Base-by-base conservation (phyloP, 1,140 invertebrate species). In the Phymorhynchus buccinoides region DNA sequence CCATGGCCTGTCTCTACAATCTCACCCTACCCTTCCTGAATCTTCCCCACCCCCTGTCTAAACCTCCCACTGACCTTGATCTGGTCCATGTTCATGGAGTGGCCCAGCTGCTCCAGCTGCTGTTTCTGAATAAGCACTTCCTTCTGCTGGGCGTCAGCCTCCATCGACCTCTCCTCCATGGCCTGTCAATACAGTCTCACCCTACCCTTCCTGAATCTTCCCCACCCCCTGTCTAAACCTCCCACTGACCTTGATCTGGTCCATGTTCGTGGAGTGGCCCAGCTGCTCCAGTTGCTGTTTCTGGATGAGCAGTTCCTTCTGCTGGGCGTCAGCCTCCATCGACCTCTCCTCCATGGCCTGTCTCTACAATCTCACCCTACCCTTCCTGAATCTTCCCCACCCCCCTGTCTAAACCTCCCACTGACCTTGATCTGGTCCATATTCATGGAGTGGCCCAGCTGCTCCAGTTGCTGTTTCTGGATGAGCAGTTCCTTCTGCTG, bases 241-340 rank as follows among this genome's bases (percentile, higher is more conserved):
- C 3, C 71, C 14, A 0, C 42, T 56, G 6, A 83, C 81, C 62
- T 71, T 81, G 41, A 80, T 75, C 32, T 73, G 62, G 4, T 52
- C 62, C 37, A 44, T 75, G 71, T 84, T 86, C 32, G 80, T 41
- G 39, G 81, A 75, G 30, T 84, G 83, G 1, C 62, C 83, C n/a
- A 68, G 62, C 35, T 77, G 80, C 81, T 68, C 71, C 85, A 87
- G 87, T 41, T 84, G 35, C 83, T 86, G 81, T 41, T 85, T 86
- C 75, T 86, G 78, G 86, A 89, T 88, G 62, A 88, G 4, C 39
- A 83, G 42, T 75, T 88, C 78, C 71, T 89, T 86, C 77, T 84
- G 85, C 75, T 62, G 83, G 84, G 83, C 86, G 73, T 88, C 83
- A n/a, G 83, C 80, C 80, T 86, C 84, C 86, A 87, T 86, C 78